A percentile compares a stretch with the other conserved stretches of the same genome.
phyloP scores from a whole-genome alignment of 2,888 invertebrate genomes.

The Polyploca ridens region DNA sequence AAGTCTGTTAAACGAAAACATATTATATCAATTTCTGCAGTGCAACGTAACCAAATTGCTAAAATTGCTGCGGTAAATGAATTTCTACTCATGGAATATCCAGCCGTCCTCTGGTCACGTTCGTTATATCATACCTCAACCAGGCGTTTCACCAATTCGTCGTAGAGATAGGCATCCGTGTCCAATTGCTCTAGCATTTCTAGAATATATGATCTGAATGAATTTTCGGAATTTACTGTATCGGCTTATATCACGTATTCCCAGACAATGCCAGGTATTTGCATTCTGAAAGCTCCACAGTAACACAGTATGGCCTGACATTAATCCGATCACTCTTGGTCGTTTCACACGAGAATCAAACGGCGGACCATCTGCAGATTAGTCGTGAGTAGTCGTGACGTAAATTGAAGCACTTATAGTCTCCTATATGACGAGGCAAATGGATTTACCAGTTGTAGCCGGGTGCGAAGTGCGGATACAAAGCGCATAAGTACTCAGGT shows the following conservation, averaged over 20 bases:
- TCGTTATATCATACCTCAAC: not conserved
- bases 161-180: not conserved
- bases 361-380: conserved; percentile 52
- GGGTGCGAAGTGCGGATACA: conserved; percentile 15
- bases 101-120: not conserved
- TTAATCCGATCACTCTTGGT: conserved; percentile 63
- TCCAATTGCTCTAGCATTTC: not conserved
- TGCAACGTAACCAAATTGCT: no score
- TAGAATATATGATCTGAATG: not conserved
- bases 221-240: not conserved
- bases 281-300: conserved; percentile 7
- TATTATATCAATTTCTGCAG: not conserved
- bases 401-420: conserved; percentile 58
- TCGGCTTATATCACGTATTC: not conserved
- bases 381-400: conserved; percentile 55
- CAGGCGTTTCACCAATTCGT: not conserved
- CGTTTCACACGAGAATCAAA: conserved; percentile 53
- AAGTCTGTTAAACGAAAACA: not conserved
- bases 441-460: conserved; percentile 31
- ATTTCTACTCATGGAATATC: not conserved
- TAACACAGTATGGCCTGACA: conserved; percentile 22
- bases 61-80: not conserved
- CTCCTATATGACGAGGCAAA: conserved; percentile 47
- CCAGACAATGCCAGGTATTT: not conserved
- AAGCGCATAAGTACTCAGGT: conserved; percentile 19